phyloP scores from a whole-genome alignment of 1,140 invertebrate species.

The Ceratoteleas bidentatus region DNA sequence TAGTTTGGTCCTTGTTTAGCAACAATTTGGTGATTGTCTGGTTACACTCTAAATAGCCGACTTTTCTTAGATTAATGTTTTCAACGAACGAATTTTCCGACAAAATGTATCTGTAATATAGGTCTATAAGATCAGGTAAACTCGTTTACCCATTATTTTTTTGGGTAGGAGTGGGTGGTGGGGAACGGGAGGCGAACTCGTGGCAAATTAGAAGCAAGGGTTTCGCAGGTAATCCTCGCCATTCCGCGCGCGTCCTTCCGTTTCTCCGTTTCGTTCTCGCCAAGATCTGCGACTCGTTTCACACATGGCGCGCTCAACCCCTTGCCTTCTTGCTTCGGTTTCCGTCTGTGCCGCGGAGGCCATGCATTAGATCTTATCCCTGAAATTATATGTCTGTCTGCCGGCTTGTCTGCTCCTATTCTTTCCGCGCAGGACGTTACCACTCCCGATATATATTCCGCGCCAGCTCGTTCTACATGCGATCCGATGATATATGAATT shows the following conservation, averaged over 20 bases:
- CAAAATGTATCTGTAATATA: too few species aligned
- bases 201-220: background rate
- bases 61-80: too few species aligned
- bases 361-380: slow-evolving; percentile 78
- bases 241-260: slow-evolving; percentile 13
- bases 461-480: background rate
- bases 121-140: too few species aligned
- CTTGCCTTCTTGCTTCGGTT: slow-evolving; percentile 71
- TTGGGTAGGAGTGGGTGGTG: too few species aligned
- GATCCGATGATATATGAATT: slow-evolving; percentile 23
- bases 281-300: slow-evolving; percentile 71
- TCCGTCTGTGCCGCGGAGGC: slow-evolving; percentile 73
- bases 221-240: background rate
- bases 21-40: too few species aligned
- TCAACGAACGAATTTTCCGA: too few species aligned
- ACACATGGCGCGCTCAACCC: slow-evolving; percentile 76
- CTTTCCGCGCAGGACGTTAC: slow-evolving; percentile 70
- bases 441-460: slow-evolving; percentile 43
- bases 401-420: slow-evolving; percentile 71
- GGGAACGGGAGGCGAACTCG: background rate
- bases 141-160: too few species aligned
- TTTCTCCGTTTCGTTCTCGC: slow-evolving; percentile 8
- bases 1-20: too few species aligned
- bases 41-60: too few species aligned
- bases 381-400: slow-evolving; percentile 78